These are phyloP conservation scores for Intellagama lesueurii DNA, from an alignment of 2,797 vertebrate species.

Conservation along the genomic window DNA sequence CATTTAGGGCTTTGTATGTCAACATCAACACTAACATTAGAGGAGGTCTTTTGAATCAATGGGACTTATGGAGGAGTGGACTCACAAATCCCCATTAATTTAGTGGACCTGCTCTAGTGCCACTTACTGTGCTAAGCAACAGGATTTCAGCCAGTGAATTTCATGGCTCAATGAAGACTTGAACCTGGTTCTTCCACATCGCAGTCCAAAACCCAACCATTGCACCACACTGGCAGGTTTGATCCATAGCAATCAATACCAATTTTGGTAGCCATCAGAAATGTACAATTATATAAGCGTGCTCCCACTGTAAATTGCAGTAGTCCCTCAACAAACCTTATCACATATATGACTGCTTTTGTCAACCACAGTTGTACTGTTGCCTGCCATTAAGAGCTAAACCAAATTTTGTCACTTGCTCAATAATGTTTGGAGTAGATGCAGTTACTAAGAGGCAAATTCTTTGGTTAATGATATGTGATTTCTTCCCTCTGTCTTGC, in stretches of 20 bases:
- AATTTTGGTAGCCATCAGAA: not conserved
- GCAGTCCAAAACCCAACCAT: not conserved
- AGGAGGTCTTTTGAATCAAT: too few species aligned
- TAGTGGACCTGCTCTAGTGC: too few species aligned
- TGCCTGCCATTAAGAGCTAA: not conserved
- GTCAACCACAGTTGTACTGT: not conserved
- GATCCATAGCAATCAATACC: too few species aligned
- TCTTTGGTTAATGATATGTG: slow-evolving; percentile 50
- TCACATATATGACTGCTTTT: not conserved
- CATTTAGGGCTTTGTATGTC: too few species aligned
- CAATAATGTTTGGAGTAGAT: not conserved
- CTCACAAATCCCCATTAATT: too few species aligned
- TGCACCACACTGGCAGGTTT: too few species aligned
- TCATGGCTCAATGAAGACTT: too few species aligned
- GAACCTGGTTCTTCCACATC: not conserved
- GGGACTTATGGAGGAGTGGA: too few species aligned
- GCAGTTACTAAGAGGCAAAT: not conserved
- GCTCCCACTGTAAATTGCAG: not conserved
- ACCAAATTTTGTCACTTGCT: not conserved
- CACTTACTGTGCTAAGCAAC: too few species aligned
- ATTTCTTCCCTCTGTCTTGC: slow-evolving; percentile 59
- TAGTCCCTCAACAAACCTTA: not conserved
- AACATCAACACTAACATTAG: too few species aligned
- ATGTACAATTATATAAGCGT: not conserved
- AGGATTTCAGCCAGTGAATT: too few species aligned